Evolutionary conservation across 92 coral and sea anemone species (phyloP).

Genomic region (Muricea muricata): DNA sequence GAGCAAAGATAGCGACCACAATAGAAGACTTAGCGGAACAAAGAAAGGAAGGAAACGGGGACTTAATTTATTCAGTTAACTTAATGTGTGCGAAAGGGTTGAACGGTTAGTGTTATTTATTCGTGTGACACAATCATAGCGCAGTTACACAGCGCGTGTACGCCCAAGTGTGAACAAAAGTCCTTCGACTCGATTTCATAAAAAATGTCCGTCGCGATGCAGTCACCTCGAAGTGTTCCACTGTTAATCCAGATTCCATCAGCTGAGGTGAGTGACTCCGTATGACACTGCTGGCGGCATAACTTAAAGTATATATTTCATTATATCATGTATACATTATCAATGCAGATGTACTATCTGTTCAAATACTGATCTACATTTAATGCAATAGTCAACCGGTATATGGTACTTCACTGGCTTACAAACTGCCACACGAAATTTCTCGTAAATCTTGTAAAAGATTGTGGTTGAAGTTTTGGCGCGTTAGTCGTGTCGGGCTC

Average conservation of each 20-base stretch:
- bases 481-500: not conserved
- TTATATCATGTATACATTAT: not conserved
- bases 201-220: conserved; percentile 15
- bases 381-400: not conserved
- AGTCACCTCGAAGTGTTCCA: not conserved
- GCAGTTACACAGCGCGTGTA: not conserved
- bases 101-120: conserved; percentile 27
- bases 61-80: conserved; percentile 24
- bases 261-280: not conserved
- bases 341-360: not conserved
- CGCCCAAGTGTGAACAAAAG: not conserved
- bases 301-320: not conserved
- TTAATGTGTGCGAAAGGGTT: not conserved
- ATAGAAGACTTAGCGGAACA: conserved; percentile 13
- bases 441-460: not conserved
- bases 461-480: not conserved
- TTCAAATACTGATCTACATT: not conserved
- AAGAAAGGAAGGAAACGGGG: not conserved
- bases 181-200: not conserved
- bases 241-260: not conserved
- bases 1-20: not conserved
- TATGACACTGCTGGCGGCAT: not conserved
- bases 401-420: not conserved
- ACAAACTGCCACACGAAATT: not conserved
- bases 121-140: not conserved